phyloP scores from a whole-genome alignment of 2,888 invertebrate genomes.

The Encarsia formosa region DNA sequence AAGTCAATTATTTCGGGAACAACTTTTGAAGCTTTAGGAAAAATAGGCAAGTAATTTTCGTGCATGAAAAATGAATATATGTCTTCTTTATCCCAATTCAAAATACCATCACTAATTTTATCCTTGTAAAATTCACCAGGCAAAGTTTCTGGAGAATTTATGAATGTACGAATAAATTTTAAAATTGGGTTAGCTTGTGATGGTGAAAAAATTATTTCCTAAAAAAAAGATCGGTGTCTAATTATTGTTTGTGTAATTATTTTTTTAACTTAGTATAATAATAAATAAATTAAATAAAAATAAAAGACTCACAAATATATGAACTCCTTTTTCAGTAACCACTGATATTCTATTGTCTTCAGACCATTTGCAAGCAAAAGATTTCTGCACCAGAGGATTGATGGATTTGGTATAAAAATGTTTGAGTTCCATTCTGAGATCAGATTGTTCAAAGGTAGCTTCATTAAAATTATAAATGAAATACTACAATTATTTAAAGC shows the following conservation, averaged over 20 bases:
- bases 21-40: constrained; percentile 31
- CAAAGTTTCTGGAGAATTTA: constrained; percentile 37
- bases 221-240: too few relatives aligned
- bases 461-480: too few relatives aligned
- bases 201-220: constrained; percentile 45
- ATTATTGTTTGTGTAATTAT: neutral
- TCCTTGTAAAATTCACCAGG: constrained; percentile 33
- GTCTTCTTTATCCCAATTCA: constrained; percentile 36
- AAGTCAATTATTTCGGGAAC: constrained; percentile 34
- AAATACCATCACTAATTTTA: constrained; percentile 30
- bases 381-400: constrained; percentile 35
- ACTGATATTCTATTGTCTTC: constrained; percentile 47
- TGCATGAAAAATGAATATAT: constrained; percentile 41
- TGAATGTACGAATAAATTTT: constrained; percentile 41
- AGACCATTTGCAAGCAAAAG: constrained; percentile 46
- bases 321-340: constrained; percentile 45
- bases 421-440: constrained; percentile 24
- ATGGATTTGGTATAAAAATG: constrained; percentile 35
- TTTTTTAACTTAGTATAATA: neutral
- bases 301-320: constrained; percentile 44
- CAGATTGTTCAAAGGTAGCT: too few relatives aligned
- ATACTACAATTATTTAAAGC: too few relatives aligned
- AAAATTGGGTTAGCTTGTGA: constrained; percentile 34
- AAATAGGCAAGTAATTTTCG: constrained; percentile 38
- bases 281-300: constrained; percentile 4